Evolutionary conservation across 2,888 invertebrate species (phyloP).

Genomic region (Machimus atricapillus): DNA sequence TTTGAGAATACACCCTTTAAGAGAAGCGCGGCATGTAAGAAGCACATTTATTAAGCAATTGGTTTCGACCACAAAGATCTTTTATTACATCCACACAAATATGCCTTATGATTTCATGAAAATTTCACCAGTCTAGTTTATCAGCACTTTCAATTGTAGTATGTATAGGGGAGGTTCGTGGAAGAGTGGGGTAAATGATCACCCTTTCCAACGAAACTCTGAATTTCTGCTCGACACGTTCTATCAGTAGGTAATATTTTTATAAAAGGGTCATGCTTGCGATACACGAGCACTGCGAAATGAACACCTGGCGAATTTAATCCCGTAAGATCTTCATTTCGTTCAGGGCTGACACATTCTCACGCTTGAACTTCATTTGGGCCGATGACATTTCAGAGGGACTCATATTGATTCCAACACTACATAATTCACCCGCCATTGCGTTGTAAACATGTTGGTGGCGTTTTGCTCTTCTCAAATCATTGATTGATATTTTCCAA

Average conservation of each 20-base stretch:
- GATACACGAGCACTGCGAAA: no score
- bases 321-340: no score
- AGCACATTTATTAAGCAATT: conserved; percentile 15
- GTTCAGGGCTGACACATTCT: no score
- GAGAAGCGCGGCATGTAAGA: background rate
- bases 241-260: background rate
- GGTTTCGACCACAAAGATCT: background rate
- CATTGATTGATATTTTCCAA: no score
- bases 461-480: no score
- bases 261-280: background rate
- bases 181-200: background rate
- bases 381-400: no score
- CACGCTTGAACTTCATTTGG: no score
- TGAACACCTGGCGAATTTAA: no score
- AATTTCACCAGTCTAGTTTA: background rate
- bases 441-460: no score
- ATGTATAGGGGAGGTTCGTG: no score
- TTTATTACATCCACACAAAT: background rate
- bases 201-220: background rate
- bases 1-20: background rate
- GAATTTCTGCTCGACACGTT: background rate
- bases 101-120: background rate
- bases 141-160: background rate
- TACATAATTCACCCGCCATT: no score
- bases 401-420: no score